A percentile compares a stretch with the other conserved stretches of the same genome.
Evolutionary conservation across 2,797 vertebrate species (phyloP).

Genomic region (Sylvia borin): DNA sequence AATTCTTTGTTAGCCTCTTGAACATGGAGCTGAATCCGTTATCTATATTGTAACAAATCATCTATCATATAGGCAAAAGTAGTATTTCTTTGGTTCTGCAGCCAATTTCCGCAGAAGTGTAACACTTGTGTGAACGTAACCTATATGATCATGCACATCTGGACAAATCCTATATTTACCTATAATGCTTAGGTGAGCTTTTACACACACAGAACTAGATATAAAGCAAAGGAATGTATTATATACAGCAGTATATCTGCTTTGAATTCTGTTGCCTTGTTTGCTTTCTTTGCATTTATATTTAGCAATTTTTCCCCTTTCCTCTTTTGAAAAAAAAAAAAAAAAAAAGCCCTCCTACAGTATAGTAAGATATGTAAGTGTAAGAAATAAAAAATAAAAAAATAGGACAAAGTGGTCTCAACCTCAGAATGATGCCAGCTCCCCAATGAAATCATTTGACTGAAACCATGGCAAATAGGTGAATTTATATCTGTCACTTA

Average conservation of each 20-base stretch:
- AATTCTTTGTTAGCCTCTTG: conserved; percentile 49
- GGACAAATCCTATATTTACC: not conserved
- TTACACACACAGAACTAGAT: not conserved
- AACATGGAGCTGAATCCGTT: conserved; percentile 23
- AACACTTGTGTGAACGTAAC: not conserved
- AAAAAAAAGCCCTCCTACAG: not conserved
- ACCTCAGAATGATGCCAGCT: conserved; percentile 85
- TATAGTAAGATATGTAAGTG: not conserved
- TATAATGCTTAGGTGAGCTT: not conserved
- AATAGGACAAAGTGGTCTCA: conserved; percentile 84
- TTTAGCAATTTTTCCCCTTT: not conserved
- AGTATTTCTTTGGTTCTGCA: conserved; percentile 4
- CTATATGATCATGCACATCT: not conserved
- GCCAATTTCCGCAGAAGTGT: conserved; percentile 6
- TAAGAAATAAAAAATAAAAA: conserved; percentile 84
- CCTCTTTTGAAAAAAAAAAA: not conserved
- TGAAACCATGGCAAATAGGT: conserved; percentile 91
- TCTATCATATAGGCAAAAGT: conserved; percentile 18
- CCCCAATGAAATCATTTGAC: conserved; percentile 93
- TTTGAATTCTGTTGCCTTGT: not conserved
- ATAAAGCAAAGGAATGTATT: not conserved
- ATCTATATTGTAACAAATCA: not conserved
- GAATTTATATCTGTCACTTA: conserved; percentile 97
- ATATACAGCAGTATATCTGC: not conserved
- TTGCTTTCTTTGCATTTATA: not conserved